Percentiles rank a stretch among this genome's conserved stretches.
phyloP scores from a whole-genome alignment of 1,140 invertebrate species.

The Sarcophaga bullata region DNA sequence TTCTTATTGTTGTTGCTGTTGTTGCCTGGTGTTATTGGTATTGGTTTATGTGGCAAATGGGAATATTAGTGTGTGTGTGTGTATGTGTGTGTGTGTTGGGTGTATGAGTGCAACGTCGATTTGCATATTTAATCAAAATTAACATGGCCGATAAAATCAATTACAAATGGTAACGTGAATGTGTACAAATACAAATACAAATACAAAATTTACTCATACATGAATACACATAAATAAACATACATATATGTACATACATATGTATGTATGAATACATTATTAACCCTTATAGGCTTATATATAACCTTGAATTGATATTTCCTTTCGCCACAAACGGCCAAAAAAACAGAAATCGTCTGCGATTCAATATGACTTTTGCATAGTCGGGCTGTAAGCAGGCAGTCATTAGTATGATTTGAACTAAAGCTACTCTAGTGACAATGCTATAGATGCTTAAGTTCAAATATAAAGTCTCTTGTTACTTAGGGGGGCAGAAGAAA shows the following conservation, averaged over 20 bases:
- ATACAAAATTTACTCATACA: slow-evolving; percentile 35
- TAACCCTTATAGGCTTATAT: no score
- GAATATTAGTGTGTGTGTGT: neutral
- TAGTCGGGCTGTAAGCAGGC: no score
- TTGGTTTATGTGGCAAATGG: slow-evolving; percentile 24
- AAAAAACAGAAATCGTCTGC: no score
- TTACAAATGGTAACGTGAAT: slow-evolving; percentile 53
- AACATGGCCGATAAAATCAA: slow-evolving; percentile 66
- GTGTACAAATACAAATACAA: neutral
- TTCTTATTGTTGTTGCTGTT: neutral
- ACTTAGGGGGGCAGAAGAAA: no score
- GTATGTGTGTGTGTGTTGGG: neutral
- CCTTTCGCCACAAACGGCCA: no score
- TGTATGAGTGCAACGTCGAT: slow-evolving; percentile 57
- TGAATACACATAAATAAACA: slow-evolving; percentile 41
- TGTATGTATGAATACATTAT: neutral
- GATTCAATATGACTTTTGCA: no score
- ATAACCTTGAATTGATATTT: no score
- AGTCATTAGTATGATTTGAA: no score
- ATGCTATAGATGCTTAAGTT: no score
- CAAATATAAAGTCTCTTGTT: no score
- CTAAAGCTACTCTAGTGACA: no score
- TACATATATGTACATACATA: neutral
- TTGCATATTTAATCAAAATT: slow-evolving; percentile 67
- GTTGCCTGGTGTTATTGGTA: neutral